Percentiles rank a stretch among this genome's conserved stretches.
These are phyloP conservation scores for Clivina fossor DNA, from an alignment of 2,888 invertebrate species.

Conservation along the genomic window DNA sequence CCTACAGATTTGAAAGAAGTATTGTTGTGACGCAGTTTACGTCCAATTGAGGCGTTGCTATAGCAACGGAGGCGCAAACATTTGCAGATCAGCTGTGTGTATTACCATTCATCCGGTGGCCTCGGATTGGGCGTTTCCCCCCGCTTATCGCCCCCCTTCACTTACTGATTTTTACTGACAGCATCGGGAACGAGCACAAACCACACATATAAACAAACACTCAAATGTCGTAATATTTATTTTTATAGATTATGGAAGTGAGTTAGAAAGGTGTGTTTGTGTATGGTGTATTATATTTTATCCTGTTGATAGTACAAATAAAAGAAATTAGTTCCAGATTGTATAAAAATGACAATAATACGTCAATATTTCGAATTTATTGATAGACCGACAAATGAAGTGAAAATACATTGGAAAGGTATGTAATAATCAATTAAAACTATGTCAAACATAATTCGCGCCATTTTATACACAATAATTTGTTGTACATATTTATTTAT, in stretches of 20 bases:
- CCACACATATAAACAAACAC: constrained; percentile 29
- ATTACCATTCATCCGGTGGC: constrained; percentile 29
- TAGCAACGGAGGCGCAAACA: constrained; percentile 30
- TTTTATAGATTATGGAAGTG: constrained; percentile 41
- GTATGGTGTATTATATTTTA: constrained; percentile 8
- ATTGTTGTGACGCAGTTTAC: constrained; percentile 8
- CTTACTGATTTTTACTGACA: too few relatives aligned
- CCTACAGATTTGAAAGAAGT: too few relatives aligned
- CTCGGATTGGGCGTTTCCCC: constrained; percentile 30
- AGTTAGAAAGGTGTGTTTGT: constrained; percentile 12
- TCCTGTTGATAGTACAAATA: neutral
- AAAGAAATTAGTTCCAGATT: too few relatives aligned
- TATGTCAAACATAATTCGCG: too few relatives aligned
- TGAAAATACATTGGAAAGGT: constrained; percentile 46
- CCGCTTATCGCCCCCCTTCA: constrained; percentile 12
- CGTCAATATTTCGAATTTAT: constrained; percentile 42
- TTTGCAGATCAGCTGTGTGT: constrained; percentile 27
- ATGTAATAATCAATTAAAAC: too few relatives aligned
- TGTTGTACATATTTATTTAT: too few relatives aligned
- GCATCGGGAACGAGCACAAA: too few relatives aligned
- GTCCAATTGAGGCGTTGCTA: constrained; percentile 19
- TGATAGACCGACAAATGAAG: constrained; percentile 42
- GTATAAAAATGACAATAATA: constrained; percentile 36
- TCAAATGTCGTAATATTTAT: constrained; percentile 46
- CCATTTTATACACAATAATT: too few relatives aligned